phyloP scores from a whole-genome alignment of 2,888 invertebrate genomes.

The Lypha dubia region DNA sequence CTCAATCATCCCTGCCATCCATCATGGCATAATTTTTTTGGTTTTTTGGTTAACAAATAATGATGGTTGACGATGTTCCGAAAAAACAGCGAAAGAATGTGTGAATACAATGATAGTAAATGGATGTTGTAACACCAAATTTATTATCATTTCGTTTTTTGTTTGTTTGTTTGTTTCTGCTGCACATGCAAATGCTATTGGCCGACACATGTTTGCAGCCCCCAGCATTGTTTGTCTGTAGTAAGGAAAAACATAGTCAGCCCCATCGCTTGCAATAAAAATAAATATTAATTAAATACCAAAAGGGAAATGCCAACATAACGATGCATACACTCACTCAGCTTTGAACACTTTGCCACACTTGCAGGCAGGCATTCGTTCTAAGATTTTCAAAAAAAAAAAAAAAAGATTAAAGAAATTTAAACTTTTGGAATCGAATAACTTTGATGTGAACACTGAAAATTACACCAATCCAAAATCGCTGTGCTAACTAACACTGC shows the following conservation, averaged over 20 bases:
- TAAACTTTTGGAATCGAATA: too few relatives aligned
- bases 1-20: slow-evolving; percentile 33
- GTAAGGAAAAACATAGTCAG: background rate
- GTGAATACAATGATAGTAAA: slow-evolving; percentile 25
- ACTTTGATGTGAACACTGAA: too few relatives aligned
- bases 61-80: slow-evolving; percentile 49
- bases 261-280: slow-evolving; percentile 11
- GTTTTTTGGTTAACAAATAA: slow-evolving; percentile 46
- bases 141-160: slow-evolving; percentile 40
- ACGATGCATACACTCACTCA: slow-evolving; percentile 9
- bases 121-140: slow-evolving; percentile 46
- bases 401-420: background rate
- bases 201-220: slow-evolving; percentile 29
- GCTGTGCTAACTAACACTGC: too few relatives aligned
- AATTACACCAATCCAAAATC: too few relatives aligned
- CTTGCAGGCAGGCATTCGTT: background rate
- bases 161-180: too few relatives aligned
- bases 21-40: slow-evolving; percentile 24
- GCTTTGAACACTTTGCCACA: slow-evolving; percentile 5
- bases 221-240: background rate
- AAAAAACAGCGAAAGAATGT: slow-evolving; percentile 12
- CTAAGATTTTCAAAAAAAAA: background rate
- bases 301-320: slow-evolving; percentile 25
- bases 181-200: background rate
- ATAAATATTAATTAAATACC: slow-evolving; percentile 12